Evolutionary conservation across 2,888 invertebrate genomes (phyloP).

Genomic region (Noctua comes): DNA sequence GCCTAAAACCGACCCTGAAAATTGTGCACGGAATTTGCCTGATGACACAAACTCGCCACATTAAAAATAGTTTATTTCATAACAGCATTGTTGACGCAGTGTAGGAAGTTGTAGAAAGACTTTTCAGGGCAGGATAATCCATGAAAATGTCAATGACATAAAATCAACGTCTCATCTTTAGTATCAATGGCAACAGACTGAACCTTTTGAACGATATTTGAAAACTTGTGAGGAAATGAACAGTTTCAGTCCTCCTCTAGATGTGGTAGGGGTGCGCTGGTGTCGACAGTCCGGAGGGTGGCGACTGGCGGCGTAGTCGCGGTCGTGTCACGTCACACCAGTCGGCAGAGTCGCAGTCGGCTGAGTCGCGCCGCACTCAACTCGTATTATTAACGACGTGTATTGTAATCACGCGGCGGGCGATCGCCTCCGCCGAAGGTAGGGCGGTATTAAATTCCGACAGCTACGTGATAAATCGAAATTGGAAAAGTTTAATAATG

Average conservation of each 20-base stretch:
- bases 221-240: slow-evolving; percentile 30
- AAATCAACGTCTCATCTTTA: neutral
- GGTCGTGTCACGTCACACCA: slow-evolving; percentile 50
- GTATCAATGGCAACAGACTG: slow-evolving; percentile 10
- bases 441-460: slow-evolving; percentile 91
- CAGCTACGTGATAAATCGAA: slow-evolving; percentile 91
- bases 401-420: slow-evolving; percentile 91
- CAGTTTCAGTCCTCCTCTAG: slow-evolving; percentile 31
- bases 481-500: slow-evolving; percentile 91
- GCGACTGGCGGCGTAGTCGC: slow-evolving; percentile 46
- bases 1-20: neutral
- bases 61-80: no score
- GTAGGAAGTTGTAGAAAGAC: neutral
- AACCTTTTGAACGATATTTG: slow-evolving; percentile 15
- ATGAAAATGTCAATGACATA: neutral
- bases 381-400: slow-evolving; percentile 90
- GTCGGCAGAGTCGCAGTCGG: slow-evolving; percentile 66
- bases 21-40: neutral
- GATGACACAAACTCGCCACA: neutral
- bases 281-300: slow-evolving; percentile 46
- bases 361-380: slow-evolving; percentile 77
- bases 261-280: slow-evolving; percentile 64
- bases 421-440: slow-evolving; percentile 90
- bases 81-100: neutral
- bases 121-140: neutral